Conservation (phyloP, 2,797 vertebrate genomes). For the Syngnathus rostellatus region DNA sequence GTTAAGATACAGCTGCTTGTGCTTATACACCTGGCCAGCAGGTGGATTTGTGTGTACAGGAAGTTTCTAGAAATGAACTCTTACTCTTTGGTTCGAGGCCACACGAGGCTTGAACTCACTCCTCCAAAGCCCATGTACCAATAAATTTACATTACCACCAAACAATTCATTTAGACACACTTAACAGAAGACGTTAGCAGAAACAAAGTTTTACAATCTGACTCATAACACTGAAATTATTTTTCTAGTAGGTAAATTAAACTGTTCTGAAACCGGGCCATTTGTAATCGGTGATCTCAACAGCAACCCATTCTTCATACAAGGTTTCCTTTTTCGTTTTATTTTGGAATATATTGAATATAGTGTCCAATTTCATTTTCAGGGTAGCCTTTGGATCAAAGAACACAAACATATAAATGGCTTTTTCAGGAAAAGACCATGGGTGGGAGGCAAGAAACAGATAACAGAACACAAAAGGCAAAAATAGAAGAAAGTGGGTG, state of each 20-base stretch:
- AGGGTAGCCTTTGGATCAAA: background rate
- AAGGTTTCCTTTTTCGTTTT: background rate
- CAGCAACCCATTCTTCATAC: background rate
- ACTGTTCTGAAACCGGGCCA: background rate
- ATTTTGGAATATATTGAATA: background rate
- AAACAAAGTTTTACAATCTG: too few species aligned
- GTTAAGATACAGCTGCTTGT: background rate
- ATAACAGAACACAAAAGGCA: background rate
- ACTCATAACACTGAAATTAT: too few species aligned
- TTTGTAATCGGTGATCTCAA: background rate
- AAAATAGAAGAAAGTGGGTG: background rate
- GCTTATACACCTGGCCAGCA: background rate
- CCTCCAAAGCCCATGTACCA: too few species aligned
- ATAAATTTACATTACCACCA: too few species aligned
- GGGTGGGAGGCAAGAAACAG: background rate
- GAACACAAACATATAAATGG: background rate
- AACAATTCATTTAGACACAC: too few species aligned
- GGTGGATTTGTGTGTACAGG: background rate
- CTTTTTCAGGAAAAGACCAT: background rate
- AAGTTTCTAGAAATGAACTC: background rate
- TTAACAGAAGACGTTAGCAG: too few species aligned
- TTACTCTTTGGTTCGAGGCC: background rate
- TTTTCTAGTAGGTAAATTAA: background rate
- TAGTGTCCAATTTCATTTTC: background rate
- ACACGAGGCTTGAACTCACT: background rate